Percentiles rank a stretch among this genome's conserved stretches.
These are phyloP conservation scores for Antigone vipio DNA, from an alignment of 2,113 vertebrate genomes.

Conservation along the genomic window DNA sequence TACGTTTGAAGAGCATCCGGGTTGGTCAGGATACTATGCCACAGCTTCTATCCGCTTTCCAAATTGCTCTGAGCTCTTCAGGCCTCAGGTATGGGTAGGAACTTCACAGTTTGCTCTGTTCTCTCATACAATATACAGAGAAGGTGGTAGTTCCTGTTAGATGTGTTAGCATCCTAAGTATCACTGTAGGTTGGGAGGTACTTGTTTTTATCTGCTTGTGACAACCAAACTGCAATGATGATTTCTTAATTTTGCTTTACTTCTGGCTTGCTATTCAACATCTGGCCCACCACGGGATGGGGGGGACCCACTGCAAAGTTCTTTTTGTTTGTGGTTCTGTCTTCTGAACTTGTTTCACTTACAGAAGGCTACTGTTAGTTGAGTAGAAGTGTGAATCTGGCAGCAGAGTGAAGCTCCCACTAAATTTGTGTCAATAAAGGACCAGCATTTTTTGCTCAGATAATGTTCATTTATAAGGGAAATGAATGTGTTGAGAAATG, in stretches of 20 bases:
- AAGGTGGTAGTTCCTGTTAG: background rate
- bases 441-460: background rate
- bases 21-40: constrained; percentile 88
- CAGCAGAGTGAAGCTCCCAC: background rate
- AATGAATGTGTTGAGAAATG: background rate
- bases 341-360: background rate
- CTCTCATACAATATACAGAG: background rate
- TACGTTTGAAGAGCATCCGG: constrained; percentile 79
- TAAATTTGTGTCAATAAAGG: background rate
- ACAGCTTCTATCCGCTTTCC: constrained; percentile 76
- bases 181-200: background rate
- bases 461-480: background rate
- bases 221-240: background rate
- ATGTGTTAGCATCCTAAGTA: background rate
- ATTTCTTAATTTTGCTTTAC: background rate
- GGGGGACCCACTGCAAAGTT: background rate
- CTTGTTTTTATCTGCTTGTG: background rate
- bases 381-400: background rate
- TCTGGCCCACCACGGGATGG: fast-evolving
- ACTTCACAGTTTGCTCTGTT: background rate
- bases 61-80: constrained; percentile 86
- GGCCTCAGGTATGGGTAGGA: constrained; percentile 78
- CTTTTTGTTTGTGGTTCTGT: background rate
- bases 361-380: background rate
- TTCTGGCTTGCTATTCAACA: background rate